Percentiles rank a stretch among this genome's conserved stretches.
Evolutionary conservation across 2,113 vertebrate species (phyloP).

Genomic region (Dicerorhinus sumatrensis): DNA sequence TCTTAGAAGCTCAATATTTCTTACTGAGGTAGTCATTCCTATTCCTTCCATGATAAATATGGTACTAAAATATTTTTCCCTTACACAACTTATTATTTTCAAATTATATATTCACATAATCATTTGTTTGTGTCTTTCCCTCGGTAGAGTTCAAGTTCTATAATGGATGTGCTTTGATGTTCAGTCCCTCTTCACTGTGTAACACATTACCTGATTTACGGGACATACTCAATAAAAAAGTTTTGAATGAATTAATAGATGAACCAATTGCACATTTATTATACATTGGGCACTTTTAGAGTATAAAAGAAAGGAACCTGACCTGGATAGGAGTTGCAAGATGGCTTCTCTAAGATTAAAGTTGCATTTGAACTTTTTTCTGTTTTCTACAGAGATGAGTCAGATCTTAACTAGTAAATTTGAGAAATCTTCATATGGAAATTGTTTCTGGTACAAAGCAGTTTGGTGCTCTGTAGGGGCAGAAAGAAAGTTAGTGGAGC

Average conservation of each 20-base stretch:
- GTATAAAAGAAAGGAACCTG: not conserved
- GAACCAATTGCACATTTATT: not conserved
- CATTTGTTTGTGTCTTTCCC: not conserved
- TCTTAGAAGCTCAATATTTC: not conserved
- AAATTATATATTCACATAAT: not conserved
- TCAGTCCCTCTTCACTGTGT: not conserved
- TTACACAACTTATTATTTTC: not conserved
- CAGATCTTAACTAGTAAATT: not conserved
- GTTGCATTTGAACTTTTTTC: not conserved
- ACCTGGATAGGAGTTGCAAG: not conserved
- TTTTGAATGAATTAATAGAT: not conserved
- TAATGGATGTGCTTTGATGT: rapidly evolving
- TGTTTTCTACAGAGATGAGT: not conserved
- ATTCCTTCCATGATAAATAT: not conserved
- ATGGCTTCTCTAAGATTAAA: not conserved
- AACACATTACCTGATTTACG: not conserved
- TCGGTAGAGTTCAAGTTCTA: not conserved
- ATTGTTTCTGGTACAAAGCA: not conserved
- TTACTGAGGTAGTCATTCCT: not conserved
- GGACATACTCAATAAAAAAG: not conserved
- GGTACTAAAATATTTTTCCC: not conserved
- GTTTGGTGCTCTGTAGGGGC: not conserved
- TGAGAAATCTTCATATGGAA: not conserved
- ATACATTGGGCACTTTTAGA: not conserved
- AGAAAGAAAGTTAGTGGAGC: not conserved